Evolutionary conservation across 2,797 vertebrate species (phyloP).

Genomic region (Sebastes minor): DNA sequence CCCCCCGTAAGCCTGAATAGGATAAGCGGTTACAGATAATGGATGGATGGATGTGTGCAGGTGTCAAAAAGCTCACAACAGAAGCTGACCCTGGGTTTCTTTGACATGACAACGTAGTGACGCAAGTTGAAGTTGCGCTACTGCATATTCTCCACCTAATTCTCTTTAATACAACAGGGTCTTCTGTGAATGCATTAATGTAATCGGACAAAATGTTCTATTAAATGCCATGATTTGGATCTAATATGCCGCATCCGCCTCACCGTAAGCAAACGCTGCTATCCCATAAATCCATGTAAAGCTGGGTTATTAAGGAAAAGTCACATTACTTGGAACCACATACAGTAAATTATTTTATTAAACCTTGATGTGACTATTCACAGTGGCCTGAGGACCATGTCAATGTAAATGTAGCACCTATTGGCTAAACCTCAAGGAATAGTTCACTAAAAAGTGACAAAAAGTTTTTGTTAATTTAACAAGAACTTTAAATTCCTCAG

Average conservation of each 20-base stretch:
- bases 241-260: not conserved
- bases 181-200: not conserved
- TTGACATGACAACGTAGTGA: not conserved
- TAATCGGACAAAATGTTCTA: not conserved
- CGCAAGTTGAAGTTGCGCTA: not conserved
- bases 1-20: no score
- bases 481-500: no score
- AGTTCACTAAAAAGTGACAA: not conserved
- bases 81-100: not conserved
- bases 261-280: not conserved
- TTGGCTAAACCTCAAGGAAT: not conserved
- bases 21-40: no score
- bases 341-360: not conserved
- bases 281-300: conserved; percentile 2
- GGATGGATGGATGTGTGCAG: not conserved
- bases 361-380: not conserved
- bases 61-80: not conserved
- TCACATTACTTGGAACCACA: not conserved
- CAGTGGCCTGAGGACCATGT: not conserved
- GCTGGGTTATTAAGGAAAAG: not conserved
- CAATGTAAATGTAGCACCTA: not conserved
- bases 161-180: not conserved
- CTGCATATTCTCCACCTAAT: not conserved
- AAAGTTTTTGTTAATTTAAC: no score
- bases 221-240: not conserved